A percentile compares a stretch with the other conserved stretches of the same genome.
Conservation (phyloP, 2,113 vertebrate species). For the Embiotoca jacksoni region DNA sequence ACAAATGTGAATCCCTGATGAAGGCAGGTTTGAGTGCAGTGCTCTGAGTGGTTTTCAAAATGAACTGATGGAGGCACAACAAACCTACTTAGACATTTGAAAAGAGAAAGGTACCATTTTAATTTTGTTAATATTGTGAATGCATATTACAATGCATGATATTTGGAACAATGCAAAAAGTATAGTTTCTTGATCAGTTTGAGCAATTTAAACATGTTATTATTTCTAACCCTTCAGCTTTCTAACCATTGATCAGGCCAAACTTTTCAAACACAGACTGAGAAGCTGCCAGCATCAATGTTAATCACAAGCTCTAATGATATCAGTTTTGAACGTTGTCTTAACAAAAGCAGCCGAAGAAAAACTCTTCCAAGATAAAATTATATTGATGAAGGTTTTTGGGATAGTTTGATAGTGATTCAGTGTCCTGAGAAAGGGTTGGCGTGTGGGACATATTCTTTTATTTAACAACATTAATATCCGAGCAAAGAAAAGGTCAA, state of each 20-base stretch:
- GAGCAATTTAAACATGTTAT: neutral
- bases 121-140: neutral
- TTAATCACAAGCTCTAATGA: neutral
- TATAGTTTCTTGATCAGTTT: neutral
- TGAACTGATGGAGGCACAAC: neutral
- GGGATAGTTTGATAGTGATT: neutral
- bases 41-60: neutral
- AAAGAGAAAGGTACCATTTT: neutral
- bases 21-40: neutral
- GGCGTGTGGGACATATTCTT: neutral
- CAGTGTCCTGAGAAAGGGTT: neutral
- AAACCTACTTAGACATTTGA: neutral
- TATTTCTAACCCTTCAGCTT: neutral
- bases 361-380: neutral
- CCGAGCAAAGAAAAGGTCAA: neutral
- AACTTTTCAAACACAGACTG: constrained; percentile 8
- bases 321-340: neutral
- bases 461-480: neutral
- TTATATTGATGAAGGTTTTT: neutral
- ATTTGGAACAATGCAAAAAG: neutral
- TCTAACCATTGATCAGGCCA: neutral
- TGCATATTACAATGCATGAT: neutral
- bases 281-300: neutral
- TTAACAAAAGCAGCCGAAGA: constrained; percentile 1
- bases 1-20: neutral